Evolutionary conservation across 2,797 vertebrate genomes (phyloP).

Genomic region (Paratrypauchen microcephalus): DNA sequence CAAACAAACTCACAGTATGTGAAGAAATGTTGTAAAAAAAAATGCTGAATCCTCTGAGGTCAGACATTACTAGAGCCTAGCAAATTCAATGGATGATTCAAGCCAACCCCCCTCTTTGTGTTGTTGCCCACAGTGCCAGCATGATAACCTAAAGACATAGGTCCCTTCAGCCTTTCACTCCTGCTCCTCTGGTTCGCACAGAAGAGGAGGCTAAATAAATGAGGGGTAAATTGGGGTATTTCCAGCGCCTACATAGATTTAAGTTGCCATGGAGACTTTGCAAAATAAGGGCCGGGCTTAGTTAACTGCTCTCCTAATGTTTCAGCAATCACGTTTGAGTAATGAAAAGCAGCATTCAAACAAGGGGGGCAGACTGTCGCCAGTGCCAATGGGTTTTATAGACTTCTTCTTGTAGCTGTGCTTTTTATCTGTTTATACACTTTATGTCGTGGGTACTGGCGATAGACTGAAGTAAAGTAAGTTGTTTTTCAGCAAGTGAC

Average conservation of each 20-base stretch:
- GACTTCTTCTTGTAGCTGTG: constrained; percentile 28
- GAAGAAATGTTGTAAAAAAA: background rate
- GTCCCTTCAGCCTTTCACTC: constrained; percentile 20
- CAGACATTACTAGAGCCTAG: background rate
- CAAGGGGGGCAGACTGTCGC: constrained; percentile 21
- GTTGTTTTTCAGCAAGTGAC: constrained; percentile 3
- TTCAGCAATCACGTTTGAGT: constrained; percentile 56
- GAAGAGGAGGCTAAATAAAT: constrained; percentile 30
- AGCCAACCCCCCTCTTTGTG: background rate
- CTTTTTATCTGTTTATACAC: constrained; percentile 28
- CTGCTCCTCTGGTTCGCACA: constrained; percentile 25
- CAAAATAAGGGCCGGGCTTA: constrained; percentile 70
- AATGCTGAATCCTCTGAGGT: background rate
- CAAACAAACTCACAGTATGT: background rate
- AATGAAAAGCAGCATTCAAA: constrained; percentile 65
- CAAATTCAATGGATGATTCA: background rate
- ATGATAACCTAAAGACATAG: constrained; percentile 24
- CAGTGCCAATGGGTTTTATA: constrained; percentile 36
- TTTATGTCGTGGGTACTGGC: constrained; percentile 5
- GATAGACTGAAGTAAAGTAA: constrained; percentile 8
- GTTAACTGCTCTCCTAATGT: constrained; percentile 58
- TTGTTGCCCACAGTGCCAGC: constrained; percentile 10
- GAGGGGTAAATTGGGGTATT: constrained; percentile 62
- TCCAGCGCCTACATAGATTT: constrained; percentile 68
- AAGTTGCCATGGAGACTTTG: constrained; percentile 67